These are phyloP conservation scores for Maniola hyperantus DNA, from an alignment of 2,888 invertebrate genomes.

Conservation along the genomic window DNA sequence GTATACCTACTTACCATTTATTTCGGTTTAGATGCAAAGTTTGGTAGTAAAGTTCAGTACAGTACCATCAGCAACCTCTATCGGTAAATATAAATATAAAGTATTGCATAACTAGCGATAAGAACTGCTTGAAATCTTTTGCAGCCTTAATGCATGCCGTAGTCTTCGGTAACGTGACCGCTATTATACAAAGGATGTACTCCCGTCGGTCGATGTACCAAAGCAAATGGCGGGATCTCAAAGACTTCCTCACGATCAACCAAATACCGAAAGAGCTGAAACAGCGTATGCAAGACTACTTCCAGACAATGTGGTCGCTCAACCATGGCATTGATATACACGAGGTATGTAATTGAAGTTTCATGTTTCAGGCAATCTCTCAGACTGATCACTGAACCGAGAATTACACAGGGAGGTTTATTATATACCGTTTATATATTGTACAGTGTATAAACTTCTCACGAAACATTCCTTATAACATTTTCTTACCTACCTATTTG, in stretches of 20 bases:
- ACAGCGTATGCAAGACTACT: conserved; percentile 98
- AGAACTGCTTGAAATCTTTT: background rate
- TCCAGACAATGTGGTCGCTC: conserved; percentile 98
- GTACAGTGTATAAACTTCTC: no score
- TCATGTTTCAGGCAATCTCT: conserved; percentile 1
- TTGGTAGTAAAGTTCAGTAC: no score
- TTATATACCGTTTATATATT: no score
- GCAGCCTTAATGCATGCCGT: conserved; percentile 98
- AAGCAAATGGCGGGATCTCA: conserved; percentile 96
- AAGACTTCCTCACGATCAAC: conserved; percentile 96
- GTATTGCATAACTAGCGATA: background rate
- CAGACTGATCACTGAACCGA: conserved; percentile 18
- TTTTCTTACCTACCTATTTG: no score
- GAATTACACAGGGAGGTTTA: background rate
- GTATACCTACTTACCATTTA: no score
- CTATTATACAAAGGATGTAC: conserved; percentile 98
- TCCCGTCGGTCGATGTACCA: conserved; percentile 96
- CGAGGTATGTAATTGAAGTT: conserved; percentile 84
- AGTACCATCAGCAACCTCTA: no score
- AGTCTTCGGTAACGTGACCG: conserved; percentile 98
- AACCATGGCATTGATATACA: conserved; percentile 98
- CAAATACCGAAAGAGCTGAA: conserved; percentile 97
- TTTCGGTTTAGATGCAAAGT: no score
- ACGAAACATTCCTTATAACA: no score
- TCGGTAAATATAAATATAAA: background rate